phyloP scores from a whole-genome alignment of 2,888 invertebrate species.

The Xylota sylvarum region DNA sequence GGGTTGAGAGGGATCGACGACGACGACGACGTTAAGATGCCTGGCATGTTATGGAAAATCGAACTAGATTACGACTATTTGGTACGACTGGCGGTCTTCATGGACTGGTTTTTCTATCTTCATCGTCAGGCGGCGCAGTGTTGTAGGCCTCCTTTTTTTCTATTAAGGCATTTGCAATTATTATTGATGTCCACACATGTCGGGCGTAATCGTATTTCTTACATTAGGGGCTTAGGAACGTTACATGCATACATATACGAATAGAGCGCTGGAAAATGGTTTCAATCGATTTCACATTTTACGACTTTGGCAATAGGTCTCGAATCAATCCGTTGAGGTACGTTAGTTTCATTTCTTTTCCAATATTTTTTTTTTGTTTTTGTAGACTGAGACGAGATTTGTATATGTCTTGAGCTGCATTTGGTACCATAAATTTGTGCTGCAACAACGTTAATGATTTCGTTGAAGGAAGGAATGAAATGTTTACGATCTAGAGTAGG shows the following conservation, averaged over 20 bases:
- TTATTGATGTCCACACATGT: conserved; percentile 78
- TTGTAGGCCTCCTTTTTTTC: conserved; percentile 52
- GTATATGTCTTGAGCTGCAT: conserved; percentile 42
- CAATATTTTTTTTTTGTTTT: neutral
- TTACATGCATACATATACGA: conserved; percentile 32
- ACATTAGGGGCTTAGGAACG: conserved; percentile 47
- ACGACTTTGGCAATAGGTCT: conserved; percentile 73
- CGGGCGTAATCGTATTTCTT: conserved; percentile 72
- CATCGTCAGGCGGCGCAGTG: conserved; percentile 38
- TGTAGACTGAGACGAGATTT: conserved; percentile 15
- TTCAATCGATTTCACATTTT: conserved; percentile 76
- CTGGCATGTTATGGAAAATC: conserved; percentile 75
- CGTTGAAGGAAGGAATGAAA: conserved; percentile 47
- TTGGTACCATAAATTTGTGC: conserved; percentile 59
- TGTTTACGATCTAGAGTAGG: conserved; percentile 8
- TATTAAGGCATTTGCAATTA: conserved; percentile 78
- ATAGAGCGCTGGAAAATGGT: conserved; percentile 61
- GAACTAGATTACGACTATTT: conserved; percentile 75
- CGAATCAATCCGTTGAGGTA: conserved; percentile 57
- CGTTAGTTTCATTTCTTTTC: no score
- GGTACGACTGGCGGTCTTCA: conserved; percentile 55
- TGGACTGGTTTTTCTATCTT: conserved; percentile 59
- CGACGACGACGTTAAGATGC: conserved; percentile 22
- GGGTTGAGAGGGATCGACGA: neutral
- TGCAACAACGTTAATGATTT: conserved; percentile 56